These are phyloP conservation scores for Myxocyprinus asiaticus DNA, from an alignment of 2,113 vertebrate species.

Conservation along the genomic window DNA sequence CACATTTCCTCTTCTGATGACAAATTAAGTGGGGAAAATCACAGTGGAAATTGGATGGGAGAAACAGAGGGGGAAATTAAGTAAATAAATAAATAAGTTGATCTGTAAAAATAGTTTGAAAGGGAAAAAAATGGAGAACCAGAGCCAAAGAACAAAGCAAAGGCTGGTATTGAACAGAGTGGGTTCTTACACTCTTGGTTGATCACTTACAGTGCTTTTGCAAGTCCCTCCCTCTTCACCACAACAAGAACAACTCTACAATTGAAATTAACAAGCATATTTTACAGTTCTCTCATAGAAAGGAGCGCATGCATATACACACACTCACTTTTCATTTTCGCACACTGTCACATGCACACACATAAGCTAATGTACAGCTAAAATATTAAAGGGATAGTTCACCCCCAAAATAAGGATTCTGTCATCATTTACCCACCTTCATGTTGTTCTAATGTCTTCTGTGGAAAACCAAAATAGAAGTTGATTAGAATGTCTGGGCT, in stretches of 20 bases:
- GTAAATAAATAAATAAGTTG: slow-evolving; percentile 61
- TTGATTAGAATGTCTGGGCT: no score
- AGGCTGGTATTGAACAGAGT: slow-evolving; percentile 57
- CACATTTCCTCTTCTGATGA: slow-evolving; percentile 29
- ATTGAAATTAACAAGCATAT: slow-evolving; percentile 80
- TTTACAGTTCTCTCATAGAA: slow-evolving; percentile 72
- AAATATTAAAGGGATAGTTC: background rate
- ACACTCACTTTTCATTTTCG: slow-evolving; percentile 17
- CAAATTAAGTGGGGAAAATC: slow-evolving; percentile 45
- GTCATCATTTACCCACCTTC: no score
- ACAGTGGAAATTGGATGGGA: slow-evolving; percentile 33
- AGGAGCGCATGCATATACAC: slow-evolving; percentile 50
- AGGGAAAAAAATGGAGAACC: slow-evolving; percentile 30
- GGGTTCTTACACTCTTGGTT: slow-evolving; percentile 69
- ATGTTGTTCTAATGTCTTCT: no score
- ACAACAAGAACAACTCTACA: slow-evolving; percentile 76
- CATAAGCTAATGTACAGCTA: background rate
- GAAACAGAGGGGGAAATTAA: slow-evolving; percentile 59
- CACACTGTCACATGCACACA: background rate
- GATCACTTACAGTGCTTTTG: slow-evolving; percentile 73
- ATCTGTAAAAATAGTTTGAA: slow-evolving; percentile 60
- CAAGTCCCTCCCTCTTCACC: slow-evolving; percentile 66
- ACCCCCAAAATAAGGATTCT: no score
- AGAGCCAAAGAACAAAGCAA: slow-evolving; percentile 39
- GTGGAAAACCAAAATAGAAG: no score